Evolutionary conservation across 2,797 vertebrate species (phyloP), one percentile per base, ranked within the genome.

Genomic region (Eulemur mongoz): DNA sequence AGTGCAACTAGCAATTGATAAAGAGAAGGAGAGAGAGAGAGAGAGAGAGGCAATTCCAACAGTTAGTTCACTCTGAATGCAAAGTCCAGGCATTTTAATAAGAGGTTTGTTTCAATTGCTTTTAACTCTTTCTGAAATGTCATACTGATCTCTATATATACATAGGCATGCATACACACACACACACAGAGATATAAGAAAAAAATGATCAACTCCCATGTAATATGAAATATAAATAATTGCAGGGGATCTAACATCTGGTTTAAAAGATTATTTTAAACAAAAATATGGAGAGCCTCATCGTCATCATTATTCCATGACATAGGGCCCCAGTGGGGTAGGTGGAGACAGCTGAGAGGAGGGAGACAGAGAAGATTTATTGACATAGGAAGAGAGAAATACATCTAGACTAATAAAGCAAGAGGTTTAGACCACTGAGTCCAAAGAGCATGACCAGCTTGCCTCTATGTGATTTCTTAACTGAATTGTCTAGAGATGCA

Each of bases 21-120:
- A 9, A 27, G 25, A 70, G 32, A 57, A 4, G 73, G 43, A 38
- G 10, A 30, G 32, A 20, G 10, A 72, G 54, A 63, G 5, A 82
- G 0, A 76, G 18, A 80, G 8, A 70, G 2, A 70, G 9, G 73
- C 7, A 72, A 40, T 32, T 30, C 20, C 50, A 75, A 40, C 5
- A 69, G 10, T 90, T 61, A 93, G 59, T 94, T 86, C 76, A 78
- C 4, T 32, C 30, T 88, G 15, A 27, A 61, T 67, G 8, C 23
- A 85, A 93, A 86, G 22, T 89, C 90, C 27, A 90, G 32, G 59
- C 4, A 83, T 91, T 89, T 91, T 61, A 95, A 81, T 48, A 61
- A 54, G 7, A 92, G 3, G 76, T 81, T 92, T 79, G 7, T 30
- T 91, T 95, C 27, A 32, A 20, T 32, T 82, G 30, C 12, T 76